A percentile compares a stretch with the other conserved stretches of the same genome.
These are phyloP conservation scores for Thryonomys swinderianus DNA, from an alignment of 2,113 vertebrate species.

Conservation along the genomic window DNA sequence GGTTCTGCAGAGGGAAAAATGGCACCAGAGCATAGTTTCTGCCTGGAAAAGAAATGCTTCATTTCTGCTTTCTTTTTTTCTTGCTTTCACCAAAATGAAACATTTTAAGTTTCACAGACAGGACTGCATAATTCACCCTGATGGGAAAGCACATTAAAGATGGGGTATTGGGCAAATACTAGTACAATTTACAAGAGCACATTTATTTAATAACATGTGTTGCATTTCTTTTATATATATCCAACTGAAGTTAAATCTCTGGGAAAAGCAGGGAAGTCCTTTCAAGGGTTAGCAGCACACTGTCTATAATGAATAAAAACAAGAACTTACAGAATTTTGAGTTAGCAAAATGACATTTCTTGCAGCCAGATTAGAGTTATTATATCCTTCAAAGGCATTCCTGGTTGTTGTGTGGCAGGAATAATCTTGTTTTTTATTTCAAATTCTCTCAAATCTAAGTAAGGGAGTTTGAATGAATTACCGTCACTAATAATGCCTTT, in stretches of 20 bases:
- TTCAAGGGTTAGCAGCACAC: neutral
- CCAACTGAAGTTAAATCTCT: neutral
- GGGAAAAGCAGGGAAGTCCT: neutral
- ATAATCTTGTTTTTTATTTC: slow-evolving; percentile 17
- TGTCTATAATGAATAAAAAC: neutral
- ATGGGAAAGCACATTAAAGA: neutral
- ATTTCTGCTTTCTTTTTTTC: neutral
- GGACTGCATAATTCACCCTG: neutral
- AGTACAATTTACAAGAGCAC: neutral
- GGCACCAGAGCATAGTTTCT: neutral
- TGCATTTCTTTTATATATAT: neutral
- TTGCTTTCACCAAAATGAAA: neutral
- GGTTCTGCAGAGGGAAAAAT: neutral
- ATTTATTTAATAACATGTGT: neutral
- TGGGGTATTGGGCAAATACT: neutral
- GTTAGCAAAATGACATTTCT: neutral
- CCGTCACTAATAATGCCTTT: slow-evolving; percentile 46
- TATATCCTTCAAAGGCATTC: neutral
- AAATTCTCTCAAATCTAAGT: neutral
- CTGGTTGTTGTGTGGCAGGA: neutral
- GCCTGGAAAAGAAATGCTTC: neutral
- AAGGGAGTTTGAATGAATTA: neutral
- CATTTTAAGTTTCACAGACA: neutral
- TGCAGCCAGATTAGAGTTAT: neutral
- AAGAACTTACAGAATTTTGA: neutral